phyloP scores from a whole-genome alignment of 2,797 vertebrate species.

The Sylvia borin region DNA sequence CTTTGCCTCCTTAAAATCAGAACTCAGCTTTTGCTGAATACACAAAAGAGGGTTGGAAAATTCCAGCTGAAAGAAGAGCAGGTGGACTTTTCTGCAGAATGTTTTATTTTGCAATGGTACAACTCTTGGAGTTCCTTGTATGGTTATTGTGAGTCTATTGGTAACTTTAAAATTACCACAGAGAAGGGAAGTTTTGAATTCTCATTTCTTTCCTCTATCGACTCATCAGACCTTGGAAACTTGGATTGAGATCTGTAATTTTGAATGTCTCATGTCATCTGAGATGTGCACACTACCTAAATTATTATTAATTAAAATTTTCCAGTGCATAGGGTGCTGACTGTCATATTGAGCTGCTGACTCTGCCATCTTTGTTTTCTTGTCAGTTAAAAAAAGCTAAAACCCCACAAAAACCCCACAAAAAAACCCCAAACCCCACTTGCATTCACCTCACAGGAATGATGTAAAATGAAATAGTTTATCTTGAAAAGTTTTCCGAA shows the following conservation, averaged over 20 bases:
- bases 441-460: neutral
- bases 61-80: neutral
- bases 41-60: neutral
- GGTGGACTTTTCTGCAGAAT: neutral
- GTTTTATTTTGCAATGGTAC: neutral
- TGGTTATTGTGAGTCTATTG: neutral
- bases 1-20: neutral
- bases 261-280: neutral
- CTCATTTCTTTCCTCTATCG: neutral
- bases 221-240: neutral
- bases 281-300: neutral
- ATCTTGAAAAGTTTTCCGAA: neutral
- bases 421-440: neutral
- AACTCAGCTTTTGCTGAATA: neutral
- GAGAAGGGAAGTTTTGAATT: neutral
- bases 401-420: accelerated
- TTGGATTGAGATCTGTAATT: neutral
- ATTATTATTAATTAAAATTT: neutral
- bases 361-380: neutral
- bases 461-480: neutral
- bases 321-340: neutral
- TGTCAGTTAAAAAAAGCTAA: neutral
- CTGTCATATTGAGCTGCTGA: neutral
- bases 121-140: neutral
- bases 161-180: neutral